Conservation (phyloP, 1,140 invertebrate genomes). For the Zelostemma sp. region DNA sequence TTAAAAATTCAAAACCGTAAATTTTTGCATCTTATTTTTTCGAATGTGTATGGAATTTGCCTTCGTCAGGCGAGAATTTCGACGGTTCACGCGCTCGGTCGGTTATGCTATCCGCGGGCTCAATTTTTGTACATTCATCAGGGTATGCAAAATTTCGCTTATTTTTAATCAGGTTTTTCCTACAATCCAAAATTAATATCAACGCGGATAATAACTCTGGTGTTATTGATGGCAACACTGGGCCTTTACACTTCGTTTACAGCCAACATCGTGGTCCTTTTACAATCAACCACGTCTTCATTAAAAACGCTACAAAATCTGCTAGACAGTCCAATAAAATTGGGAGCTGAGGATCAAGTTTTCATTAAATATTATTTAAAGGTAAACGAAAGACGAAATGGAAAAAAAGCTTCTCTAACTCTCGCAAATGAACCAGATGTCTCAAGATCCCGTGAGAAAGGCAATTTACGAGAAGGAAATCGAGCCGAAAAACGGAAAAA, state of each 20-base stretch:
- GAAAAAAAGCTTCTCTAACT: too few relatives aligned
- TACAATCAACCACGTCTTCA: slow-evolving; percentile 74
- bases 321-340: slow-evolving; percentile 72
- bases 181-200: slow-evolving; percentile 53
- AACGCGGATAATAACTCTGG: slow-evolving; percentile 53
- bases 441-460: slow-evolving; percentile 71
- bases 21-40: too few relatives aligned
- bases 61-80: too few relatives aligned
- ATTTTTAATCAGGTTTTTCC: slow-evolving; percentile 54
- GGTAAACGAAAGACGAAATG: too few relatives aligned
- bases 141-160: too few relatives aligned
- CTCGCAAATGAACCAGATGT: slow-evolving; percentile 10
- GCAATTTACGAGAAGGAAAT: slow-evolving; percentile 75
- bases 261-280: slow-evolving; percentile 76
- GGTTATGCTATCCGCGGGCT: too few relatives aligned
- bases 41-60: too few relatives aligned
- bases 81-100: too few relatives aligned
- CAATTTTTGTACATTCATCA: too few relatives aligned
- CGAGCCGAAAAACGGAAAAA: slow-evolving; percentile 68
- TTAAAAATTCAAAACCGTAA: too few relatives aligned
- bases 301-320: slow-evolving; percentile 74
- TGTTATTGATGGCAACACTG: slow-evolving; percentile 49
- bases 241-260: slow-evolving; percentile 75
- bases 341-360: slow-evolving; percentile 74
- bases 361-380: slow-evolving; percentile 77